Percentiles rank a stretch among this genome's conserved stretches.
Conservation (phyloP, 2,888 invertebrate species). For the Athetis lepigone region DNA sequence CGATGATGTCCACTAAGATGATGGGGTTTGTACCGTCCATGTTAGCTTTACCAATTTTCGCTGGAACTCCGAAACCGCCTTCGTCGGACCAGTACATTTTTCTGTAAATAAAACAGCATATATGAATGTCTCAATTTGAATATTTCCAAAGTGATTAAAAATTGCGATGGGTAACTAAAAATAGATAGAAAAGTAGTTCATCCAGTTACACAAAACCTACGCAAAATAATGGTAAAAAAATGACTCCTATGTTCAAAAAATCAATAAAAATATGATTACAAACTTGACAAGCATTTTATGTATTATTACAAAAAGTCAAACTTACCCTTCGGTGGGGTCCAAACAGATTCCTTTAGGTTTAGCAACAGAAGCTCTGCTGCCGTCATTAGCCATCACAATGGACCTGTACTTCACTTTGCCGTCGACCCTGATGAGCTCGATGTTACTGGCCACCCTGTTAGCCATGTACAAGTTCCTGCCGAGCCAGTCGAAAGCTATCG, state of each 20-base stretch:
- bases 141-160: background rate
- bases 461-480: slow-evolving; percentile 98
- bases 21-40: slow-evolving; percentile 97
- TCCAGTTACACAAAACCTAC: background rate
- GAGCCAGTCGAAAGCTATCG: slow-evolving; percentile 99
- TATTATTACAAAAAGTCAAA: slow-evolving; percentile 41
- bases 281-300: background rate
- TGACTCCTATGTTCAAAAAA: background rate
- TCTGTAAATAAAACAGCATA: slow-evolving; percentile 77
- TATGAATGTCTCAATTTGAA: background rate
- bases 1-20: slow-evolving; percentile 93
- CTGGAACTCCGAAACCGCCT: slow-evolving; percentile 96
- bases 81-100: slow-evolving; percentile 99
- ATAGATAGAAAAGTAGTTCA: background rate
- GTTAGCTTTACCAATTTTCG: slow-evolving; percentile 97
- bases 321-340: slow-evolving; percentile 97
- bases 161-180: background rate
- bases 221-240: background rate
- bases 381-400: slow-evolving; percentile 97
- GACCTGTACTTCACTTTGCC: slow-evolving; percentile 95
- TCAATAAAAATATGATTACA: background rate
- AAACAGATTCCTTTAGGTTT: slow-evolving; percentile 96
- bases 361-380: slow-evolving; percentile 95
- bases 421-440: slow-evolving; percentile 96
- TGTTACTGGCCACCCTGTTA: slow-evolving; percentile 96